Conservation (phyloP, 1,140 invertebrate genomes). For the Phymastichus coffea region DNA sequence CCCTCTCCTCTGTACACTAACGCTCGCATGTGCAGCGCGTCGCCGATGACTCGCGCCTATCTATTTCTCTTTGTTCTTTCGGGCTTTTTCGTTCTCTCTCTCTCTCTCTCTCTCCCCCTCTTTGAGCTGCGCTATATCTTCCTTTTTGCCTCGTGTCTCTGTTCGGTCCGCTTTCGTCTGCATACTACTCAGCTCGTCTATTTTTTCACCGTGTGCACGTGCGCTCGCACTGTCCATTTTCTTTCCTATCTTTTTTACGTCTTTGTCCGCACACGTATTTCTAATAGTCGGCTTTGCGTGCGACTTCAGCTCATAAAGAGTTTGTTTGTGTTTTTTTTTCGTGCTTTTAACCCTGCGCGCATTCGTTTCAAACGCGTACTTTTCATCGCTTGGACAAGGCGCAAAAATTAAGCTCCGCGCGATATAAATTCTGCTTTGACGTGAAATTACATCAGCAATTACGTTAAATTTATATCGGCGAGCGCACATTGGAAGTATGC, state of each 20-base stretch:
- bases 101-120: not conserved
- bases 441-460: no score
- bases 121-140: not conserved
- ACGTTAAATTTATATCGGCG: no score
- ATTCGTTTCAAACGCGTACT: not conserved
- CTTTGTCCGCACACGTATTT: slow-evolving; percentile 1
- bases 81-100: slow-evolving; percentile 1
- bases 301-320: no score
- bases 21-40: not conserved
- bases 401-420: no score
- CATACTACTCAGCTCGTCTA: slow-evolving; percentile 18
- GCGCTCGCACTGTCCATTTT: slow-evolving; percentile 13
- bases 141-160: slow-evolving; percentile 9
- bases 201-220: no score
- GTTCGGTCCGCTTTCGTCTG: slow-evolving; percentile 3
- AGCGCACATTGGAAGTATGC: no score
- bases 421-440: no score
- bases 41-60: slow-evolving; percentile 20
- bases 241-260: not conserved
- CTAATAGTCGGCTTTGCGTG: not conserved
- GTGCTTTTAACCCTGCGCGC: no score
- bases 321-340: no score
- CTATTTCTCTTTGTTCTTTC: slow-evolving; percentile 22
- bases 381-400: not conserved
- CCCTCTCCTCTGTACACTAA: not conserved